A percentile compares a stretch with the other conserved stretches of the same genome.
Evolutionary conservation across 2,888 invertebrate species (phyloP).

Genomic region (Embidobia sp.): DNA sequence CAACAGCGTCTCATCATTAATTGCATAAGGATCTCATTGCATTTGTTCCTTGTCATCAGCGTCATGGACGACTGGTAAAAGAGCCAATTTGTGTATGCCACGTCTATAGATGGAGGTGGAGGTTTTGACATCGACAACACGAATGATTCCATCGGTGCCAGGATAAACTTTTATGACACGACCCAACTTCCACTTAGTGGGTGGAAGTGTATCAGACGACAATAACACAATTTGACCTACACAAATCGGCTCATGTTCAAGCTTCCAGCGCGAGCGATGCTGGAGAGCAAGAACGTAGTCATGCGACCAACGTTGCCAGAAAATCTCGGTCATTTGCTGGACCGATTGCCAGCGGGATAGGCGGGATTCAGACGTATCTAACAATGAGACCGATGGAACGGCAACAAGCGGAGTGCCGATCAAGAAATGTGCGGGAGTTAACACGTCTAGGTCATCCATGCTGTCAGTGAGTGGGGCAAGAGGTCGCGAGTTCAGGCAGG

Average conservation of each 20-base stretch:
- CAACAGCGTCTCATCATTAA: too few species aligned
- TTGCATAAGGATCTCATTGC: too few species aligned
- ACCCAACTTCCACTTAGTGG: slow-evolving; percentile 29
- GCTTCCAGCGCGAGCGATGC: slow-evolving; percentile 14
- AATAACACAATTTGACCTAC: slow-evolving; percentile 14
- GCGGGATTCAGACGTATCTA: not conserved
- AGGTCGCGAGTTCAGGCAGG: slow-evolving; percentile 2
- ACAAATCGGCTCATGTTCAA: not conserved
- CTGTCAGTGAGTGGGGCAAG: not conserved
- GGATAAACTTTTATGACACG: not conserved
- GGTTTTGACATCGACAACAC: slow-evolving; percentile 11
- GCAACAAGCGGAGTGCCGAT: not conserved
- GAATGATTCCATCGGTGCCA: slow-evolving; percentile 2
- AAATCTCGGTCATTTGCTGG: not conserved
- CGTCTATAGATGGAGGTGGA: slow-evolving; percentile 10
- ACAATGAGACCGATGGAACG: not conserved
- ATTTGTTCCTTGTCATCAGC: too few species aligned
- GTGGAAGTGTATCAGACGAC: not conserved
- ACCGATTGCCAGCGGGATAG: slow-evolving; percentile 2
- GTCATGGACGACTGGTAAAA: slow-evolving; percentile 29
- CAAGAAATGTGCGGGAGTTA: slow-evolving; percentile 1
- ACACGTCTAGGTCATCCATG: slow-evolving; percentile 1
- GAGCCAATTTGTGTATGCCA: slow-evolving; percentile 10
- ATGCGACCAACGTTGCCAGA: not conserved
- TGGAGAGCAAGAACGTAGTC: slow-evolving; percentile 7